phyloP scores from a whole-genome alignment of 2,113 vertebrate genomes.

The Butastur rufipennis region DNA sequence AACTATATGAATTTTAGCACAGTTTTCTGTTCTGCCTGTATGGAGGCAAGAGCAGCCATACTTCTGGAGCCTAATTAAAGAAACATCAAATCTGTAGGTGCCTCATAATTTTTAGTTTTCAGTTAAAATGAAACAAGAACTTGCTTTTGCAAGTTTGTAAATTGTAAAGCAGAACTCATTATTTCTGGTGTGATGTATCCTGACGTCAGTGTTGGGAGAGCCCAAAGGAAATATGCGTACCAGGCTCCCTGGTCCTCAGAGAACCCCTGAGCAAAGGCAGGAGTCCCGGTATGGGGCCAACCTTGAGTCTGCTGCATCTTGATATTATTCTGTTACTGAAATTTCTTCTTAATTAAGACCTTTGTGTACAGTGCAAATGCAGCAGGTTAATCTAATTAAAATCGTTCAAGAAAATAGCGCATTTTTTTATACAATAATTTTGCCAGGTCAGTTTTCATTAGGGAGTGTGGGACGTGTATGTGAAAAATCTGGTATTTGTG shows the following conservation, averaged over 20 bases:
- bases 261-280: not conserved
- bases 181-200: not conserved
- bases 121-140: not conserved
- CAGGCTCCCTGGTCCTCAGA: not conserved
- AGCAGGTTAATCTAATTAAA: not conserved
- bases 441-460: not conserved
- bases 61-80: not conserved
- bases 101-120: not conserved
- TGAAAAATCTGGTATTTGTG: not conserved
- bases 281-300: not conserved
- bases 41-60: not conserved
- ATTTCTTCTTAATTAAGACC: not conserved
- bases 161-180: not conserved
- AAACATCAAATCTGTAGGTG: not conserved
- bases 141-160: not conserved
- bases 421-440: not conserved
- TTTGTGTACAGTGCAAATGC: not conserved
- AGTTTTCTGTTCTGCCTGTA: not conserved
- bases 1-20: not conserved
- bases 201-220: not conserved
- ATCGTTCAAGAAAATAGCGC: not conserved
- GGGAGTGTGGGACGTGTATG: not conserved
- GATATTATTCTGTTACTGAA: not conserved
- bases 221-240: rapidly evolving
- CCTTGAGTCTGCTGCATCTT: not conserved